Percentiles rank a stretch among this genome's conserved stretches.
phyloP scores from a whole-genome alignment of 2,888 invertebrate genomes.

The Trichopoda pennipes region DNA sequence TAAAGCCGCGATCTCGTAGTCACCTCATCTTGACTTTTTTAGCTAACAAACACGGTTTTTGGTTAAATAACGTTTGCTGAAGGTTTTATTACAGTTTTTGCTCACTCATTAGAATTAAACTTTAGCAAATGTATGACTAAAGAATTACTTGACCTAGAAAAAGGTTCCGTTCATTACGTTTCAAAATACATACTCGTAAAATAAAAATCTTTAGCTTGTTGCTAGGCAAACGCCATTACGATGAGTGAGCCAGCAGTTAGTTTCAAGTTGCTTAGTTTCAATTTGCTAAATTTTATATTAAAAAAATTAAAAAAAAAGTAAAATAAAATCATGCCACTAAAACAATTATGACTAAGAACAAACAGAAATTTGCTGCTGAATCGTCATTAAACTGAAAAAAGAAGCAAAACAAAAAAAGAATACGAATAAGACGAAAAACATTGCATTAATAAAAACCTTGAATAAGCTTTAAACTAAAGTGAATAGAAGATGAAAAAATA shows the following conservation, averaged over 20 bases:
- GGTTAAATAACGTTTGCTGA: conserved; percentile 29
- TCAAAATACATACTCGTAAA: conserved; percentile 18
- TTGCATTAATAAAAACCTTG: conserved; percentile 53
- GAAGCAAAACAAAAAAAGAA: conserved; percentile 3
- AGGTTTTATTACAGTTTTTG: conserved; percentile 15
- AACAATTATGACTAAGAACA: conserved; percentile 44
- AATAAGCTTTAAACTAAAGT: conserved; percentile 31
- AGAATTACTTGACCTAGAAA: conserved; percentile 59
- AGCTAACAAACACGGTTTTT: not conserved
- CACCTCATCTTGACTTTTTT: not conserved
- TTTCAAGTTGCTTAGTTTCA: conserved; percentile 49
- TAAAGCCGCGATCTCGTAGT: not conserved
- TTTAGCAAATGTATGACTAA: conserved; percentile 55
- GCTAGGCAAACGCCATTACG: conserved; percentile 46
- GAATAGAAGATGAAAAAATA: not conserved
- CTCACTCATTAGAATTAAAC: conserved; percentile 53
- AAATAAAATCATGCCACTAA: conserved; percentile 57
- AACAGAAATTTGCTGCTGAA: conserved; percentile 60
- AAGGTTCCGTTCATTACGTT: conserved; percentile 54
- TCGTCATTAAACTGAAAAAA: conserved; percentile 60
- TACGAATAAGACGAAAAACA: conserved; percentile 3
- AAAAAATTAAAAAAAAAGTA: conserved; percentile 11
- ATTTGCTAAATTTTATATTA: conserved; percentile 53
- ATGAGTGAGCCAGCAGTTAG: conserved; percentile 64
- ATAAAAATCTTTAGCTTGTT: conserved; percentile 40